These are phyloP conservation scores for Columbina picui DNA, from an alignment of 2,113 vertebrate species.

Conservation along the genomic window DNA sequence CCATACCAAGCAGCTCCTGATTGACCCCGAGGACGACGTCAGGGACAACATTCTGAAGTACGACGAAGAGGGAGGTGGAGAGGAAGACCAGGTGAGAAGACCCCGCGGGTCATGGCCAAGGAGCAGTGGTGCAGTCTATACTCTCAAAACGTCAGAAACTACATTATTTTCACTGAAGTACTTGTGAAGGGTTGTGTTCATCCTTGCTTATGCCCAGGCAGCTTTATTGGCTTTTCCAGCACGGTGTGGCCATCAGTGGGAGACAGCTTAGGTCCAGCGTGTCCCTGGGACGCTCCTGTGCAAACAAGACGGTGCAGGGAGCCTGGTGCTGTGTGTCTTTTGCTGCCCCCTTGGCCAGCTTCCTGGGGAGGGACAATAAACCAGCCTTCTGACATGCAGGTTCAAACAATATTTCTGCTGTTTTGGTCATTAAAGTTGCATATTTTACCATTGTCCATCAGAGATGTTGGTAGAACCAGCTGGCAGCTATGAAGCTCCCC, in stretches of 20 bases:
- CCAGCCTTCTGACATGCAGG: not conserved
- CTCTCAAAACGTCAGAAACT: not conserved
- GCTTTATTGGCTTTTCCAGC: not conserved
- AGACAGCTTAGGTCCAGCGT: not conserved
- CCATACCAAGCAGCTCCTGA: constrained; percentile 94
- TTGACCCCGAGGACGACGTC: constrained; percentile 95
- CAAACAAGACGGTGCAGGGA: not conserved
- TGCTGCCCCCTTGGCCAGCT: not conserved
- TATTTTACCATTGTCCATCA: not conserved
- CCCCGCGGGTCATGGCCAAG: accelerated
- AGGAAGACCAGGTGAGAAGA: constrained; percentile 92
- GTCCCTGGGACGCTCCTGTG: not conserved
- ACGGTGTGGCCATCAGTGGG: not conserved
- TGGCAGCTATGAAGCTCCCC: not conserved
- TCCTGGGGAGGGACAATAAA: not conserved
- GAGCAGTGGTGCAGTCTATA: not conserved
- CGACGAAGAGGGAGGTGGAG: constrained; percentile 93
- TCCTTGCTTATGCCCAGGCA: not conserved
- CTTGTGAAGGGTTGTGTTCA: not conserved
- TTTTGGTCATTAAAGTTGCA: not conserved
- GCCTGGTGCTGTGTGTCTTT: not conserved
- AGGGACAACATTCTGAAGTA: constrained; percentile 98
- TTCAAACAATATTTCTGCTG: not conserved
- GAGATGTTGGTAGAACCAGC: not conserved
- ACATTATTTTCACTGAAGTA: not conserved